Percentiles rank a stretch among this genome's conserved stretches.
Evolutionary conservation across 2,113 vertebrate species (phyloP).

Genomic region (Catagonus wagneri): DNA sequence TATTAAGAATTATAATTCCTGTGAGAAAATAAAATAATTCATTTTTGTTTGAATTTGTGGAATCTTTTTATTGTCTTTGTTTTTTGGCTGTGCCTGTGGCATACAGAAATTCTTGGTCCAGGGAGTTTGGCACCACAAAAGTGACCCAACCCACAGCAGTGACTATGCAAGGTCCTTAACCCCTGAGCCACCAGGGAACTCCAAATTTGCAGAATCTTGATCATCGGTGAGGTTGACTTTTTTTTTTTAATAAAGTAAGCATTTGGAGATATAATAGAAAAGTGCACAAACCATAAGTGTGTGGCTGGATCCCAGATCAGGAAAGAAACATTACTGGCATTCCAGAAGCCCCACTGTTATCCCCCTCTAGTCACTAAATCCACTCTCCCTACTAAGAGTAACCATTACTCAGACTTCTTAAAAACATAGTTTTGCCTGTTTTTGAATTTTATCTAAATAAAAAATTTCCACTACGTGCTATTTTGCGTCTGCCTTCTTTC

Average conservation of each 20-base stretch:
- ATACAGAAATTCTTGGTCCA: too few relatives aligned
- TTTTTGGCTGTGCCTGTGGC: too few relatives aligned
- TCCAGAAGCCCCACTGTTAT: neutral
- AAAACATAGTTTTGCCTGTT: neutral
- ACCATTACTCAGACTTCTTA: neutral
- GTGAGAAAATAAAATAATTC: conserved; percentile 1
- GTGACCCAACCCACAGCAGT: too few relatives aligned
- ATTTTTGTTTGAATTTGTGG: neutral
- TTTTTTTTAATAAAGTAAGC: neutral
- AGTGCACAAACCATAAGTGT: neutral
- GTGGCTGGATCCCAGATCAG: neutral
- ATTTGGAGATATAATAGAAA: neutral
- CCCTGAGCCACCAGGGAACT: too few relatives aligned
- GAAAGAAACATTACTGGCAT: neutral
- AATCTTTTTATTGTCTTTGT: neutral
- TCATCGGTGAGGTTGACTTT: neutral
- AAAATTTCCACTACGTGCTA: neutral
- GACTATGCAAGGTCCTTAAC: too few relatives aligned
- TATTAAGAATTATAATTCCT: neutral
- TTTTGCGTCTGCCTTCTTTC: neutral
- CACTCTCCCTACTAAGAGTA: neutral
- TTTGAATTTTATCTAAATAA: conserved; percentile 31
- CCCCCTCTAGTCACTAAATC: neutral
- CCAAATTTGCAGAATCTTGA: neutral
- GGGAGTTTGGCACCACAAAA: too few relatives aligned